A percentile compares a stretch with the other conserved stretches of the same genome.
Evolutionary conservation across 2,797 vertebrate genomes (phyloP).

Genomic region (Taenioides sp.): DNA sequence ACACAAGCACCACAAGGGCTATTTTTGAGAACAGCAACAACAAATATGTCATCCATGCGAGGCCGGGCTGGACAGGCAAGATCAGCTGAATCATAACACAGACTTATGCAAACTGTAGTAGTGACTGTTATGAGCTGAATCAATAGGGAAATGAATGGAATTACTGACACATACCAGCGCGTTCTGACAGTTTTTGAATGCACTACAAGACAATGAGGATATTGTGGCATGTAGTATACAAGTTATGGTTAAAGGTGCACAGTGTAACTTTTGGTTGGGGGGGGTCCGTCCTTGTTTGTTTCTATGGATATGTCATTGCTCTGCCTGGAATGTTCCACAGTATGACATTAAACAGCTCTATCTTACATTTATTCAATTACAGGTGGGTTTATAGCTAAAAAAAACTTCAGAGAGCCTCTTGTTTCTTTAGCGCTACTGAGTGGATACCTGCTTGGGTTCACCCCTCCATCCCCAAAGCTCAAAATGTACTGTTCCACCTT

Average conservation of each 20-base stretch:
- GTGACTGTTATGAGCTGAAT: not conserved
- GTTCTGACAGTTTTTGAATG: not conserved
- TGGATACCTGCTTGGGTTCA: slow-evolving; percentile 60
- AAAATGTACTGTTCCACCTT: too few relatives aligned
- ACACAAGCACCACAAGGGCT: slow-evolving; percentile 59
- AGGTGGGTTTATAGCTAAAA: too few relatives aligned
- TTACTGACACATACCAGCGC: not conserved
- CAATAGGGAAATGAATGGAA: not conserved
- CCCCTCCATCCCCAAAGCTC: too few relatives aligned
- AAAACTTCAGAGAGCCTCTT: slow-evolving; percentile 57
- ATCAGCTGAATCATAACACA: slow-evolving; percentile 43
- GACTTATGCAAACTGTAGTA: slow-evolving; percentile 45
- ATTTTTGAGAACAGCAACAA: slow-evolving; percentile 59
- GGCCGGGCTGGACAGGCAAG: slow-evolving; percentile 43
- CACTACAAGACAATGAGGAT: too few relatives aligned
- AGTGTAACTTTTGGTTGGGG: too few relatives aligned
- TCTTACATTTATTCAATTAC: too few relatives aligned
- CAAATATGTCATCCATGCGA: slow-evolving; percentile 66
- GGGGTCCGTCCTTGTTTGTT: too few relatives aligned
- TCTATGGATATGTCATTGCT: too few relatives aligned
- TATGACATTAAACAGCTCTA: too few relatives aligned
- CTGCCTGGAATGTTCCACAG: too few relatives aligned
- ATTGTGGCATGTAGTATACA: too few relatives aligned
- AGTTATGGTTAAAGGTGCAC: too few relatives aligned
- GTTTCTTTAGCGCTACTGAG: slow-evolving; percentile 68